These are phyloP conservation scores for Leptinotarsa lineolata DNA, from an alignment of 1,140 invertebrate species.

Conservation along the genomic window DNA sequence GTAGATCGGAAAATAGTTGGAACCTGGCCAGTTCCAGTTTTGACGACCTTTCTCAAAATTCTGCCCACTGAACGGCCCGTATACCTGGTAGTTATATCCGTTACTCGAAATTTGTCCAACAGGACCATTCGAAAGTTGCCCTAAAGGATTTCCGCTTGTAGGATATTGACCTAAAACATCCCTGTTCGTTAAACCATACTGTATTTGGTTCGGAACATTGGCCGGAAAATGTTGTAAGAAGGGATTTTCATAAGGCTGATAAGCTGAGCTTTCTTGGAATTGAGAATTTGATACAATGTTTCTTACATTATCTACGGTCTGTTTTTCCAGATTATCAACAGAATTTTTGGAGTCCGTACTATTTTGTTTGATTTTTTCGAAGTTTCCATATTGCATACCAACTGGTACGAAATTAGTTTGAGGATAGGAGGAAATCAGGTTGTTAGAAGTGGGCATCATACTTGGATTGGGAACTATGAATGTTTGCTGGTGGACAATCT, in stretches of 20 bases:
- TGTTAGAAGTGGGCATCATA: background rate
- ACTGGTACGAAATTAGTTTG: background rate
- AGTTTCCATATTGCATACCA: background rate
- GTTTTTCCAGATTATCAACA: conserved; percentile 29
- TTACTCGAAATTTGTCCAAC: background rate
- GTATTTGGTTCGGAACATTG: background rate
- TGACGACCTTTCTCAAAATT: conserved; percentile 37
- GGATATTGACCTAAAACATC: background rate
- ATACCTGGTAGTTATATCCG: conserved; percentile 18
- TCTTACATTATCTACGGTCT: conserved; percentile 41
- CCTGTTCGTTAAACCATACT: conserved; percentile 13
- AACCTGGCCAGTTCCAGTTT: conserved; percentile 55
- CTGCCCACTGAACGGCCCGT: background rate
- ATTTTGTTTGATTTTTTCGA: background rate
- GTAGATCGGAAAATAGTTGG: conserved; percentile 61
- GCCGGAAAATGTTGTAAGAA: background rate
- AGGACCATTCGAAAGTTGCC: background rate
- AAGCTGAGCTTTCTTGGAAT: background rate
- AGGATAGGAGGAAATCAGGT: background rate
- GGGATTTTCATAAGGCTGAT: conserved; percentile 15
- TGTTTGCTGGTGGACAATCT: conserved; percentile 50
- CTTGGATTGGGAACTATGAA: conserved; percentile 38
- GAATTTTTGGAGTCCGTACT: background rate
- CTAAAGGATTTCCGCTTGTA: background rate
- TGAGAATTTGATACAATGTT: conserved; percentile 39